Conservation (phyloP, 2,888 invertebrate genomes). For the Cantharis rustica region DNA sequence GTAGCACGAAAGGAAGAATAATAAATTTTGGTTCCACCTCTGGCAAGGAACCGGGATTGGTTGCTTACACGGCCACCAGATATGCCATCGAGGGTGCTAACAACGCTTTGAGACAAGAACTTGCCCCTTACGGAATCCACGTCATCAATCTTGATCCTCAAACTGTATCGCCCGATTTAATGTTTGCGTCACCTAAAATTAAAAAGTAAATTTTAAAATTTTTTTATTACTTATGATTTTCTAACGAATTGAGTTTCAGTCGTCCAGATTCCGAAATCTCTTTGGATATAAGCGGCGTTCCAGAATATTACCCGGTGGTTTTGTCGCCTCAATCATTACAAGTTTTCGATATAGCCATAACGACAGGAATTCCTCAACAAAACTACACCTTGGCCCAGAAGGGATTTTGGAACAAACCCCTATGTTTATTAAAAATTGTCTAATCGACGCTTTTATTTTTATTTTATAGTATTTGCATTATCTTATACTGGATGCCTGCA, state of each 20-base stretch:
- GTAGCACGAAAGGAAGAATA: slow-evolving; percentile 68
- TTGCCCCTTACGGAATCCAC: slow-evolving; percentile 72
- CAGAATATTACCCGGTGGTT: slow-evolving; percentile 51
- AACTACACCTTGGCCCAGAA: slow-evolving; percentile 49
- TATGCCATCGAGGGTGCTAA: slow-evolving; percentile 83
- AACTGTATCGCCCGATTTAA: slow-evolving; percentile 66
- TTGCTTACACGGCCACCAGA: slow-evolving; percentile 60
- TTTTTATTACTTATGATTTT: background rate
- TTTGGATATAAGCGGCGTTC: slow-evolving; percentile 46
- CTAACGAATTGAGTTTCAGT: slow-evolving; percentile 36
- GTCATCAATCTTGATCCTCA: slow-evolving; percentile 78
- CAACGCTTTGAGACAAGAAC: slow-evolving; percentile 70
- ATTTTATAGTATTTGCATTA: background rate
- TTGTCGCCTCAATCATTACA: slow-evolving; percentile 46
- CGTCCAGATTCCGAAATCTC: slow-evolving; percentile 46
- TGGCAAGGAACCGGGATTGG: slow-evolving; percentile 32
- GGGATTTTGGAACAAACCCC: slow-evolving; percentile 38
- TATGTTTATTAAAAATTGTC: slow-evolving; percentile 2
- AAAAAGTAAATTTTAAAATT: slow-evolving; percentile 49
- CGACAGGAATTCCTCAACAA: slow-evolving; percentile 46
- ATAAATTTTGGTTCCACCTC: slow-evolving; percentile 69
- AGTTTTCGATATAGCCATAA: slow-evolving; percentile 49
- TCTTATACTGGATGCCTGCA: background rate
- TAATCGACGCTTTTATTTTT: background rate
- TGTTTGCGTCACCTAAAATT: slow-evolving; percentile 68